phyloP scores from a whole-genome alignment of 1,140 invertebrate species.

The Chrysoperla carnea region DNA sequence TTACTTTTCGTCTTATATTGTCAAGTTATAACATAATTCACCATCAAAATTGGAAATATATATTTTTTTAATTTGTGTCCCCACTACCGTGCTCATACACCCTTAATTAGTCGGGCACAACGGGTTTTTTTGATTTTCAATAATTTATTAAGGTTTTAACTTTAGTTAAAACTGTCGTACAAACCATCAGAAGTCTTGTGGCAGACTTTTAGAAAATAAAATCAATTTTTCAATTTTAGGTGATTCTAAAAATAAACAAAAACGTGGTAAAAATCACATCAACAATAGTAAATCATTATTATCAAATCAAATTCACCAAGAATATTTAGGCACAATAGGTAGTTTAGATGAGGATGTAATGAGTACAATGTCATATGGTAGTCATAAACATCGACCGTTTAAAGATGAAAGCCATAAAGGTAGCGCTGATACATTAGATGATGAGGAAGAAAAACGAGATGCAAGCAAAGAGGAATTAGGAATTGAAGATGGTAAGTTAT shows the following conservation, averaged over 20 bases:
- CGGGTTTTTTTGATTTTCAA: no score
- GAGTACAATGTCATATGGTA: constrained; percentile 84
- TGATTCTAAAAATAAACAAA: constrained; percentile 18
- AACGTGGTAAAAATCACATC: constrained; percentile 19
- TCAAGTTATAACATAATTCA: no score
- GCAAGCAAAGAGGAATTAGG: constrained; percentile 77
- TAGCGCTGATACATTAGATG: constrained; percentile 60
- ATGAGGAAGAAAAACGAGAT: constrained; percentile 80
- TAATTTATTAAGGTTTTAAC: no score
- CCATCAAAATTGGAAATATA: no score
- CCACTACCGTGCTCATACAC: no score
- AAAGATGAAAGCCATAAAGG: constrained; percentile 81
- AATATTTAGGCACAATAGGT: constrained; percentile 15
- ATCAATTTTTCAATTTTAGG: constrained; percentile 4
- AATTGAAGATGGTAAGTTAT: constrained; percentile 39
- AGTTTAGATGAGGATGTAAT: constrained; percentile 44
- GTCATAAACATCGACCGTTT: constrained; percentile 74
- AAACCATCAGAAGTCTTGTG: no score
- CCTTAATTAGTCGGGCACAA: no score
- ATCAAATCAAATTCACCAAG: constrained; percentile 21
- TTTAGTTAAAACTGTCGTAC: no score
- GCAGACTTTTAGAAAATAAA: no score
- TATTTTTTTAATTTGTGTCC: no score
- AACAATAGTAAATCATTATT: constrained; percentile 19
- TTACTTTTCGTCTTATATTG: no score